Conservation (phyloP, 2,113 vertebrate species). For the Oophaga pumilio region DNA sequence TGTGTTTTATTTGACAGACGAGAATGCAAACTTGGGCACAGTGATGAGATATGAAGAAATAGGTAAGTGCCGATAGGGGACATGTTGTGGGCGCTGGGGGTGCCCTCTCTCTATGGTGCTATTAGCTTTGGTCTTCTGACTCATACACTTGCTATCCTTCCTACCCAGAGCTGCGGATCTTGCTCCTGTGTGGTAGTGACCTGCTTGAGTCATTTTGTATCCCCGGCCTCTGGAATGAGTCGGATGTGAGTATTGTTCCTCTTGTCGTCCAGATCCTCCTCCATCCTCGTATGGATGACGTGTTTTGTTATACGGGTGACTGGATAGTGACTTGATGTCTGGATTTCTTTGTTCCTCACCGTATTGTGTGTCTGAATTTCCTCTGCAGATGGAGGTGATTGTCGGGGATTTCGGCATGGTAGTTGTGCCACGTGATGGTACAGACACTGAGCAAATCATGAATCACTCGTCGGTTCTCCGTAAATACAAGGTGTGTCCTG, state of each 20-base stretch:
- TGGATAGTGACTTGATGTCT: neutral
- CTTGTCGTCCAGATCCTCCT: neutral
- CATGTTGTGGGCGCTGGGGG: neutral
- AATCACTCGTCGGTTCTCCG: constrained; percentile 96
- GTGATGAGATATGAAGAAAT: constrained; percentile 97
- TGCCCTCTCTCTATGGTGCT: neutral
- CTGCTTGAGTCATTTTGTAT: constrained; percentile 98
- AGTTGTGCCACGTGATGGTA: constrained; percentile 91
- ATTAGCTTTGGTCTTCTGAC: constrained; percentile 2
- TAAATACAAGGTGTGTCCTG: constrained; percentile 86
- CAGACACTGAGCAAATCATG: constrained; percentile 92
- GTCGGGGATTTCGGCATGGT: constrained; percentile 97
- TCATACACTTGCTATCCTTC: constrained; percentile 40
- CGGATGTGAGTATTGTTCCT: constrained; percentile 84
- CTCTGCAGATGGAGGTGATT: constrained; percentile 93
- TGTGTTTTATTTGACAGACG: constrained; percentile 75
- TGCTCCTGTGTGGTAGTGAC: constrained; percentile 96
- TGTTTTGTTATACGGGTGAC: neutral
- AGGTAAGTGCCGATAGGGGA: constrained; percentile 75
- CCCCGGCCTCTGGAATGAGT: constrained; percentile 97
- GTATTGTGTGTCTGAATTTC: constrained; percentile 73
- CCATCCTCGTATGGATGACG: constrained; percentile 16
- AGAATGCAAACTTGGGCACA: constrained; percentile 94
- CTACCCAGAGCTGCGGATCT: constrained; percentile 89
- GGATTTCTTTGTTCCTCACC: constrained; percentile 6